Percentiles rank a stretch among this genome's conserved stretches.
These are phyloP conservation scores for Austrofundulus limnaeus DNA, from an alignment of 2,113 vertebrate genomes.

Conservation along the genomic window DNA sequence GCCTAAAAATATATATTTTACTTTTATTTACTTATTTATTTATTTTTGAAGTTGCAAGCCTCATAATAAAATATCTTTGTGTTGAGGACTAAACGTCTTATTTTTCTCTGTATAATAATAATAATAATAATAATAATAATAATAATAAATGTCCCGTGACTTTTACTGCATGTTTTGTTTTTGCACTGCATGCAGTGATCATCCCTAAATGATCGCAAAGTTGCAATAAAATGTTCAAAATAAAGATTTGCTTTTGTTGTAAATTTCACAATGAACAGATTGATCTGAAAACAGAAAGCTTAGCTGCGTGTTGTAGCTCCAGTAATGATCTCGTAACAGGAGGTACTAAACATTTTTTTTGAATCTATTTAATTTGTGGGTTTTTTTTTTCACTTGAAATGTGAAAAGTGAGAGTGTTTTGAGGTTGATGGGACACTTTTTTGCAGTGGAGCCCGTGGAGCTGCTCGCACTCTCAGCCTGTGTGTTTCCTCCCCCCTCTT, in stretches of 20 bases:
- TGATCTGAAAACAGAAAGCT: not conserved
- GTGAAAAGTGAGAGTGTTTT: not conserved
- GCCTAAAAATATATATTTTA: not conserved
- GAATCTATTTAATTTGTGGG: no score
- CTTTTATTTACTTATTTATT: slow-evolving; percentile 1
- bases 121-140: no score
- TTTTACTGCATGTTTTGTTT: slow-evolving; percentile 24
- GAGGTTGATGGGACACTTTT: slow-evolving; percentile 31
- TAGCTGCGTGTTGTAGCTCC: no score
- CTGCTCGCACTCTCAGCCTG: slow-evolving; percentile 67
- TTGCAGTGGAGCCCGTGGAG: slow-evolving; percentile 61
- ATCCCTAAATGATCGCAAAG: no score
- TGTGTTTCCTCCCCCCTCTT: slow-evolving; percentile 75
- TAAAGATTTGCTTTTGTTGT: not conserved
- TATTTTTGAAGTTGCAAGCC: not conserved
- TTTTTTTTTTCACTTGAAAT: not conserved
- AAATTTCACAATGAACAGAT: not conserved
- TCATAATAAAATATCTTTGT: not conserved
- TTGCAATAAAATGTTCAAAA: slow-evolving; percentile 34
- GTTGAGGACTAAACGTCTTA: not conserved
- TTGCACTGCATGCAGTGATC: slow-evolving; percentile 52
- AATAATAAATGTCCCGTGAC: no score
- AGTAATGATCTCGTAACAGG: no score
- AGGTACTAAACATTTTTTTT: no score
- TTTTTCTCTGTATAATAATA: no score